Evolutionary conservation across 2,888 invertebrate species (phyloP), one percentile per base, ranked within the genome.

Genomic region (Spisula subtruncata): DNA sequence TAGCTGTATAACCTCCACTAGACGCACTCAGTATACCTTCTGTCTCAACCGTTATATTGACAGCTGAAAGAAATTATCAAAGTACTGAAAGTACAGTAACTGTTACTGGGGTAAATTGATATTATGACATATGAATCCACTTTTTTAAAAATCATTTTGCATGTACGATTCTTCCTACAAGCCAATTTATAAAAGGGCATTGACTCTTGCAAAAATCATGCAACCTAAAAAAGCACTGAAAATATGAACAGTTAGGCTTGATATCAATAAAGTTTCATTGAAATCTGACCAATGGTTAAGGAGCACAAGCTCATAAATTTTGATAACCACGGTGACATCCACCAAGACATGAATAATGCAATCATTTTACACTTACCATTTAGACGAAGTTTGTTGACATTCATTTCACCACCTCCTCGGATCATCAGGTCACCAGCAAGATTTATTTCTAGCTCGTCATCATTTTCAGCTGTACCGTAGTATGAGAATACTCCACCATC

Each of bases 401-500:
- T 81, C 90, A 94, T 90, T 20, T 92, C 86, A n/a, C 94, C 94
- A 46, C 94, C 95, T 0, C 95, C 95, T 86, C 92, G 88, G 1
- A 95, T 87, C 29, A 93, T 89, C 20, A 95, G 85, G 25, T 91
- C 91, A 10, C 93, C 95, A 51, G 90, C 90, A 75, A 95, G 87
- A 16, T 89, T 87, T 2, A 95, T 83, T 4, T 81, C 75, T 41
- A 95, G 81, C n/a, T 85, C 32, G 46, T 94, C 93, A 25, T 87
- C 86, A 14, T 91, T 82, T 5, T 90, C 92, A 20, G 93, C 90
- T 35, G 80, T 89, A 0, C 95, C 95, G 54, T 91, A 87, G 86
- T 93, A 95, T 18, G 91, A 35, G 83, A 95, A 93, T 20, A 89
- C 25, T 6, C 95, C 95, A 1, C 95, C 95, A 90, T 94, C 94